phyloP scores from a whole-genome alignment of 2,888 invertebrate species.

The Autographa gamma region DNA sequence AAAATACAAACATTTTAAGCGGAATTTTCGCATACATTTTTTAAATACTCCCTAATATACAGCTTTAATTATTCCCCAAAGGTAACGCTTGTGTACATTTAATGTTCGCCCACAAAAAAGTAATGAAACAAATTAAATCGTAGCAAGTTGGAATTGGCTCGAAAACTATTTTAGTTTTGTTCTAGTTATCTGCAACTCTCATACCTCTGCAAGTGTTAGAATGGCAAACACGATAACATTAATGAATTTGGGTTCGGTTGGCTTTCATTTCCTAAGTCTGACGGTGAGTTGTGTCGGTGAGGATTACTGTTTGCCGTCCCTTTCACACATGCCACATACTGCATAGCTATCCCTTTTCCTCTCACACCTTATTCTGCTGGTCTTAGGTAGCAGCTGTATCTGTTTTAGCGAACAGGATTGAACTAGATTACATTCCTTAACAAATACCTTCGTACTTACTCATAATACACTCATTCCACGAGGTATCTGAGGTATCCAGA shows the following conservation, averaged over 20 bases:
- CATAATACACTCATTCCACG: conserved; percentile 5
- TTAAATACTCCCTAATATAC: conserved; percentile 1
- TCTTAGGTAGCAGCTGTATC: conserved; percentile 60
- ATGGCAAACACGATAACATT: conserved; percentile 78
- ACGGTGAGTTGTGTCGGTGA: conserved; percentile 67
- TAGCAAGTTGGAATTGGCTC: conserved; percentile 39
- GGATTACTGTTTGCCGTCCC: conserved; percentile 67
- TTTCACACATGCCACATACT: conserved; percentile 47
- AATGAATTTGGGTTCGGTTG: conserved; percentile 80
- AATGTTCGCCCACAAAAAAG: conserved; percentile 11
- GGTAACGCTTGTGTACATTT: neutral
- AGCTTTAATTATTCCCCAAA: neutral
- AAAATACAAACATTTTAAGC: neutral
- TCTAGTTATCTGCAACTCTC: conserved; percentile 64
- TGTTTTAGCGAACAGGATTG: conserved; percentile 56
- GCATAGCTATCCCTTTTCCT: conserved; percentile 35
- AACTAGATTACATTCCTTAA: conserved; percentile 52
- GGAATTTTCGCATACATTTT: neutral
- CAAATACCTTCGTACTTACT: conserved; percentile 15
- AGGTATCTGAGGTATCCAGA: neutral
- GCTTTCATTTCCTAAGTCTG: conserved; percentile 79
- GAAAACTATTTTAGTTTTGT: conserved; percentile 50
- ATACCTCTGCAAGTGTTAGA: conserved; percentile 68
- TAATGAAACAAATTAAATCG: conserved; percentile 35
- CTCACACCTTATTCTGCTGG: conserved; percentile 61